These are phyloP conservation scores for Xerus inauris DNA, from an alignment of 2,113 vertebrate species.

Conservation along the genomic window DNA sequence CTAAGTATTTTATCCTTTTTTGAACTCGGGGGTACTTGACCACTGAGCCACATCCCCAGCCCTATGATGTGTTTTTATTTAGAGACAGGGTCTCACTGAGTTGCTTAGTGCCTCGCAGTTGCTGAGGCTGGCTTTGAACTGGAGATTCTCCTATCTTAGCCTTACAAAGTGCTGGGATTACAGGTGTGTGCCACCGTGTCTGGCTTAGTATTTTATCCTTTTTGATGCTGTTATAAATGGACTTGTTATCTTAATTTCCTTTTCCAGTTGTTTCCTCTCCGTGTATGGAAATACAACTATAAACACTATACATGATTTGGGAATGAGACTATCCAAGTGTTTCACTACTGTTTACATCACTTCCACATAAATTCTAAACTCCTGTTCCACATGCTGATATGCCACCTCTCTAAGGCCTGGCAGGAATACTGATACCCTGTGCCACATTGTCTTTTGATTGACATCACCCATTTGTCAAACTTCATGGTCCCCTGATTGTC, in stretches of 20 bases:
- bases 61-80: no score
- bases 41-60: no score
- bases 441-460: constrained; percentile 94
- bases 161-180: no score
- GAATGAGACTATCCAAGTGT: constrained; percentile 87
- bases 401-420: constrained; percentile 93
- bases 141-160: no score
- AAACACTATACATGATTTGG: constrained; percentile 58
- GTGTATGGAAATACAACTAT: constrained; percentile 1
- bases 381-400: constrained; percentile 93
- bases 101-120: no score
- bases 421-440: constrained; percentile 92
- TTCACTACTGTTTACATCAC: constrained; percentile 93
- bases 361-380: constrained; percentile 90
- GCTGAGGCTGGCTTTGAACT: no score
- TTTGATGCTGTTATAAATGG: not conserved
- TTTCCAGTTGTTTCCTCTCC: not conserved
- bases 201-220: not conserved
- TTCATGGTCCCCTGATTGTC: constrained; percentile 90
- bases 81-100: no score
- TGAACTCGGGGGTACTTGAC: no score
- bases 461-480: constrained; percentile 84
- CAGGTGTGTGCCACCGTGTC: no score
- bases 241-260: not conserved
- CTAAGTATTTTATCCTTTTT: not conserved